Evolutionary conservation across 2,888 invertebrate genomes (phyloP).

Genomic region (Phlogophora meticulosa): DNA sequence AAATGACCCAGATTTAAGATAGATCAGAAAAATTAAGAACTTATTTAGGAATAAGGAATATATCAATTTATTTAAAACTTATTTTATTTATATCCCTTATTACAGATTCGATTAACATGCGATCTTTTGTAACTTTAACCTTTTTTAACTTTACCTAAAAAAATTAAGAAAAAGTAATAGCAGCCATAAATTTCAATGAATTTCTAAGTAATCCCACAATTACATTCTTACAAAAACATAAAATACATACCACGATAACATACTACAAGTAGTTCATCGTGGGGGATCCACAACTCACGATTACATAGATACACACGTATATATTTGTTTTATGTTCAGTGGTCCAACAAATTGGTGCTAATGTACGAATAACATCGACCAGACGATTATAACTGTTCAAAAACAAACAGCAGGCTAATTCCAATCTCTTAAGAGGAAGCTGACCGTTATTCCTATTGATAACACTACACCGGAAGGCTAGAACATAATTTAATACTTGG

Average conservation of each 20-base stretch:
- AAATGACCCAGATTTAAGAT: not conserved
- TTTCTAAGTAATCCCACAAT: no score
- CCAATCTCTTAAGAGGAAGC: conserved; percentile 49
- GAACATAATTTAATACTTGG: conserved; percentile 58
- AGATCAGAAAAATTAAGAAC: not conserved
- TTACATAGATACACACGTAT: not conserved
- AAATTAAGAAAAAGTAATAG: no score
- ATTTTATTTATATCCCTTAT: no score
- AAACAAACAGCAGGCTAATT: conserved; percentile 41
- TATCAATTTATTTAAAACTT: no score
- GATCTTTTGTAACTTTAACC: no score
- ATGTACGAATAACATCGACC: conserved; percentile 37
- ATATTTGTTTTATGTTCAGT: conserved; percentile 21
- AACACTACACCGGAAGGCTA: conserved; percentile 56
- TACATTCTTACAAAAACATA: no score
- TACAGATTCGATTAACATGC: no score
- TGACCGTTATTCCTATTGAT: conserved; percentile 51
- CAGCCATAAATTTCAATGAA: no score
- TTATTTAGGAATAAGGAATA: no score
- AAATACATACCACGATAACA: not conserved
- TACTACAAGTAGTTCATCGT: not conserved
- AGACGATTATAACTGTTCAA: conserved; percentile 43
- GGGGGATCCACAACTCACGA: conserved; percentile 20
- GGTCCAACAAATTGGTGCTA: conserved; percentile 30
- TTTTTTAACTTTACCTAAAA: no score